Conservation (phyloP, 2,888 invertebrate genomes). For the Limenitis camilla region DNA sequence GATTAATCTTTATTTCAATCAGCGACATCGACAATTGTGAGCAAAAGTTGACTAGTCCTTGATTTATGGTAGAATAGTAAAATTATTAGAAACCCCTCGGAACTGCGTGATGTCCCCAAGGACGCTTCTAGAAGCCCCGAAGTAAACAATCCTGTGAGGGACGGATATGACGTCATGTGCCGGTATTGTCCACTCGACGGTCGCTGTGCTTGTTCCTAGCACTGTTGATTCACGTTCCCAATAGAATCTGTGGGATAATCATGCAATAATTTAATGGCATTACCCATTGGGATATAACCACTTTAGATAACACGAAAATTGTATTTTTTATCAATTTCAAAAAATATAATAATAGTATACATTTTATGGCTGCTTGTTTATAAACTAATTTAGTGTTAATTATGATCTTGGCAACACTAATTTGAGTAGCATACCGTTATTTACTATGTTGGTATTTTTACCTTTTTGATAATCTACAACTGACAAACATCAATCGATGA, state of each 20-base stretch:
- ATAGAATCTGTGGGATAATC: constrained; percentile 75
- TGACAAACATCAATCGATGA: too few species aligned
- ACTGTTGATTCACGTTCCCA: constrained; percentile 78
- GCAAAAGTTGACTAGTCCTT: background rate
- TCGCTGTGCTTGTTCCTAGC: constrained; percentile 81
- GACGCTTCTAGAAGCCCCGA: constrained; percentile 81
- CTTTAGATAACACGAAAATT: too few species aligned
- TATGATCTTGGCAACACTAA: too few species aligned
- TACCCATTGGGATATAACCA: background rate
- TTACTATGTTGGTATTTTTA: too few species aligned
- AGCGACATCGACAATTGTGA: too few species aligned
- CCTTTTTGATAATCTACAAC: too few species aligned
- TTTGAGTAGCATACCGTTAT: too few species aligned
- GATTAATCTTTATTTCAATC: too few species aligned
- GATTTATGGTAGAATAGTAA: constrained; percentile 38
- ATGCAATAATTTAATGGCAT: background rate
- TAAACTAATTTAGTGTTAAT: too few species aligned
- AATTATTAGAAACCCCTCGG: constrained; percentile 72
- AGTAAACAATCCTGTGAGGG: constrained; percentile 85
- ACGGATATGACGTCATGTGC: constrained; percentile 69
- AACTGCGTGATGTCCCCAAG: constrained; percentile 78
- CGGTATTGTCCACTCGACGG: constrained; percentile 86
- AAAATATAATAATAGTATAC: too few species aligned
- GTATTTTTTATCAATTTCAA: too few species aligned
- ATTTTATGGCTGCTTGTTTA: too few species aligned